Percentiles rank a stretch among this genome's conserved stretches.
Conservation (phyloP, 1,140 invertebrate species). For the Pogonus chalceus region DNA sequence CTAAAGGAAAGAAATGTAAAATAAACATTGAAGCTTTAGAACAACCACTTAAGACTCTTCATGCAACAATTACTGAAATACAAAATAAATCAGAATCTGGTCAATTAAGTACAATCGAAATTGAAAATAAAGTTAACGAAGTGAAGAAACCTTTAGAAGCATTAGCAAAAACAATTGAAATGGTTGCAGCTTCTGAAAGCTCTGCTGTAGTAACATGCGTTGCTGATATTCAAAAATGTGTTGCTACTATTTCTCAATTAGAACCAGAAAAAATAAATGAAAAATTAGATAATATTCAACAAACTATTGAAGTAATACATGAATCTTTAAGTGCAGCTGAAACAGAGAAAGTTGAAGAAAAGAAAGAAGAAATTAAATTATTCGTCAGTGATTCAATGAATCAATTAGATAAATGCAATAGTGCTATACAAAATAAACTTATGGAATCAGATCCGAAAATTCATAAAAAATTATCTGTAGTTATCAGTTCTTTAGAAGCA, state of each 20-base stretch:
- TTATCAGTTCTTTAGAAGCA: neutral
- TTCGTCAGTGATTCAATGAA: neutral
- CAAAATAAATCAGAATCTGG: neutral
- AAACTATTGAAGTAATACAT: neutral
- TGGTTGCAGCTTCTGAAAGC: neutral
- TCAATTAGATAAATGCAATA: neutral
- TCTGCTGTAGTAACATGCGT: neutral
- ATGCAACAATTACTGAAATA: neutral
- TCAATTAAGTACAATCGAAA: neutral
- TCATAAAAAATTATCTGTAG: neutral
- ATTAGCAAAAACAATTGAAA: neutral
- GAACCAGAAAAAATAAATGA: neutral
- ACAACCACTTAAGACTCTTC: neutral
- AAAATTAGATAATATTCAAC: neutral
- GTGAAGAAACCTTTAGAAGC: neutral
- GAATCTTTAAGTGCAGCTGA: neutral
- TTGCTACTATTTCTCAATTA: neutral
- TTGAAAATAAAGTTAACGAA: neutral
- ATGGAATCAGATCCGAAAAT: neutral
- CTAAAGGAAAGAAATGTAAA: neutral
- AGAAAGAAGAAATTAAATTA: neutral
- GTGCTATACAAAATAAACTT: neutral
- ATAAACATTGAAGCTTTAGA: neutral
- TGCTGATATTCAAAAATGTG: neutral
- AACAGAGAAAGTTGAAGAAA: neutral